phyloP scores from a whole-genome alignment of 2,113 vertebrate genomes.

The Drymodes brunneopygia region DNA sequence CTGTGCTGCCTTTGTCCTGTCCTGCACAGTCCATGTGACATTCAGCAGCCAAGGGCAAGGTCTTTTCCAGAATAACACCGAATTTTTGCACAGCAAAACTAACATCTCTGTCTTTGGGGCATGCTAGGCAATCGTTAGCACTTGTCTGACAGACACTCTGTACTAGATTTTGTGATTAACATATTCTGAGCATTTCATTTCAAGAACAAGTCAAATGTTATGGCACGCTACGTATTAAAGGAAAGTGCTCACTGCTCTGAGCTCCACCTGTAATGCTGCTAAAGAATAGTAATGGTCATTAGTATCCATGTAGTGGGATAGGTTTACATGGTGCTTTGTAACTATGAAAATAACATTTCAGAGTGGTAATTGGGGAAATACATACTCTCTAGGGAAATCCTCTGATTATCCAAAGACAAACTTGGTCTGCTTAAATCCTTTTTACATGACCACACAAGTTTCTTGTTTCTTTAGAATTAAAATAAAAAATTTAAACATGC shows the following conservation, averaged over 20 bases:
- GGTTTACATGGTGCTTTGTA: neutral
- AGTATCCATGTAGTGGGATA: neutral
- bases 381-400: neutral
- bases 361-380: neutral
- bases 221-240: neutral
- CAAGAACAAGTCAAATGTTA: neutral
- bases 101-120: neutral
- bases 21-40: neutral
- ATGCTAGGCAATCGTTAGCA: neutral
- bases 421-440: neutral
- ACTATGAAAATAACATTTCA: neutral
- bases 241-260: neutral
- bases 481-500: neutral
- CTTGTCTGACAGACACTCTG: neutral
- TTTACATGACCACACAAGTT: neutral
- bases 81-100: neutral
- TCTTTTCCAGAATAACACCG: neutral
- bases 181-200: neutral
- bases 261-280: neutral
- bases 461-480: neutral
- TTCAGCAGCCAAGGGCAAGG: slow-evolving; percentile 33
- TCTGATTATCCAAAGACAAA: neutral
- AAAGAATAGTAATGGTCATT: neutral
- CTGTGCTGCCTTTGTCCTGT: neutral
- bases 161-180: neutral